Conservation (phyloP, 2,888 invertebrate species). For the Spicauda simplicius region DNA sequence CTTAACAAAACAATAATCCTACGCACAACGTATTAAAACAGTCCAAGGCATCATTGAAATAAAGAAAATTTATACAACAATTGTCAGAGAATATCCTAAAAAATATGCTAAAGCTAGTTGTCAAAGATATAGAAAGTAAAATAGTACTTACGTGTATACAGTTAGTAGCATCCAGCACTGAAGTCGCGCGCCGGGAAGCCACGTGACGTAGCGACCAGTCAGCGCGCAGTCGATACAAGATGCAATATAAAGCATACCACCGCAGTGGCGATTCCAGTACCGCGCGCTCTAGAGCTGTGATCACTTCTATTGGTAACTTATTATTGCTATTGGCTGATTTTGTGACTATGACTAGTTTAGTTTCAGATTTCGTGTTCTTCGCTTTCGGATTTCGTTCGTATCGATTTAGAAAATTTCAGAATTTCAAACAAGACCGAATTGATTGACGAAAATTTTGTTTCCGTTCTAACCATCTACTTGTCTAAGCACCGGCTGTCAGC, state of each 20-base stretch:
- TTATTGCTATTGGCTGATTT: slow-evolving; percentile 62
- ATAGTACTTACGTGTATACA: slow-evolving; percentile 87
- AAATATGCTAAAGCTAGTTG: too few species aligned
- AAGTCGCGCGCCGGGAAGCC: slow-evolving; percentile 85
- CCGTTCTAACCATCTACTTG: slow-evolving; percentile 66
- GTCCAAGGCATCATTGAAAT: too few species aligned
- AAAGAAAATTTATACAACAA: too few species aligned
- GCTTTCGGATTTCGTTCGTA: slow-evolving; percentile 31
- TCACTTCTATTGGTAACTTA: slow-evolving; percentile 73
- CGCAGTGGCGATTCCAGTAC: slow-evolving; percentile 71
- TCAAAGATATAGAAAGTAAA: slow-evolving; percentile 14
- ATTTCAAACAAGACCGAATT: slow-evolving; percentile 54
- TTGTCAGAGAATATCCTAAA: too few species aligned
- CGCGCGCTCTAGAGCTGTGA: slow-evolving; percentile 54
- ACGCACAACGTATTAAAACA: too few species aligned
- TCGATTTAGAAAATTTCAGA: slow-evolving; percentile 5
- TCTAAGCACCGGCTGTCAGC: slow-evolving; percentile 82
- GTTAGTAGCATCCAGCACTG: slow-evolving; percentile 89
- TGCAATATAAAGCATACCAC: slow-evolving; percentile 84
- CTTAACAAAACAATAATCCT: too few species aligned
- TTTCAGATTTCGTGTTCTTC: slow-evolving; percentile 45
- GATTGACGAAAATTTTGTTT: slow-evolving; percentile 48
- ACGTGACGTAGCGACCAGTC: slow-evolving; percentile 85
- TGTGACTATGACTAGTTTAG: slow-evolving; percentile 72
- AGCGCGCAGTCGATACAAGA: slow-evolving; percentile 85